Conservation (phyloP, 2,888 invertebrate species). For the Plusia festucae region DNA sequence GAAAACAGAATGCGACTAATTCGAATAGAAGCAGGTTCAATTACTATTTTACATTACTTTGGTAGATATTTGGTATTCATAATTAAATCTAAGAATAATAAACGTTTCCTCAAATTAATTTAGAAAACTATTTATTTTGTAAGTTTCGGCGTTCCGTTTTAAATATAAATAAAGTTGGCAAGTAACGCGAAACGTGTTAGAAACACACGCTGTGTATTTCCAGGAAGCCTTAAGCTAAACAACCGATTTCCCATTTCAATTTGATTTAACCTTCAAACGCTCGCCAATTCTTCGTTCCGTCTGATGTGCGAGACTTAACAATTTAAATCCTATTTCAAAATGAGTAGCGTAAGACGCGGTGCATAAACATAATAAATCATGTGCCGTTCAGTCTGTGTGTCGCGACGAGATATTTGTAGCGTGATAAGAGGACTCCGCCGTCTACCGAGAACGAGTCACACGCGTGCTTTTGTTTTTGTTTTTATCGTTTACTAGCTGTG, state of each 20-base stretch:
- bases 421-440: constrained; percentile 64
- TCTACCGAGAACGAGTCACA: constrained; percentile 19
- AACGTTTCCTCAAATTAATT: constrained; percentile 16
- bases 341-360: constrained; percentile 61
- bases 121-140: constrained; percentile 41
- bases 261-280: constrained; percentile 82
- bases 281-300: constrained; percentile 72
- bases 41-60: constrained; percentile 5
- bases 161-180: constrained; percentile 75
- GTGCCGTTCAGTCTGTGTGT: constrained; percentile 66
- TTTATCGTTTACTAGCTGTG: constrained; percentile 14
- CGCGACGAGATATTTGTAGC: constrained; percentile 68
- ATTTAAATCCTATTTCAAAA: constrained; percentile 73
- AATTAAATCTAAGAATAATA: constrained; percentile 5
- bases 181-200: constrained; percentile 68
- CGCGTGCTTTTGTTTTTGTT: constrained; percentile 30
- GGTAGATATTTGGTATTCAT: neutral
- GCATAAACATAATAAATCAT: constrained; percentile 80
- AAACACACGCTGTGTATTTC: constrained; percentile 69
- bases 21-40: neutral
- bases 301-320: constrained; percentile 73
- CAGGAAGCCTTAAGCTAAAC: constrained; percentile 74
- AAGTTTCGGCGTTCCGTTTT: constrained; percentile 53
- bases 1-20: neutral
- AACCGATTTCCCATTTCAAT: constrained; percentile 67